Base-by-base conservation (phyloP, 2,113 vertebrate genomes). In the Notiomystis cincta region DNA sequence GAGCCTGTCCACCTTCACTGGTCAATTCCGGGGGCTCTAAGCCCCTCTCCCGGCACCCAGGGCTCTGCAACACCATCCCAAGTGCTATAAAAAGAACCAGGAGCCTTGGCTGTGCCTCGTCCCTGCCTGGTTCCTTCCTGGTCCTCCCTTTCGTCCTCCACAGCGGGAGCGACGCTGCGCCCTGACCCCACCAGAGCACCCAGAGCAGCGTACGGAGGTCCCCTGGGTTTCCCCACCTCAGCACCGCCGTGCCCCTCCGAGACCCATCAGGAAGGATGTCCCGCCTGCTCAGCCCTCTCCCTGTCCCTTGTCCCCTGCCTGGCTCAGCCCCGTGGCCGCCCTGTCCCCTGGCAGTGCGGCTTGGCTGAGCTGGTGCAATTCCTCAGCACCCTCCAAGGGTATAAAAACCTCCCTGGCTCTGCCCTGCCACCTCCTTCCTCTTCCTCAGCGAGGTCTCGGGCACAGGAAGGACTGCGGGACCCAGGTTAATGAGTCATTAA, bases 401-500 rank as follows among this genome's bases (percentile, higher is more conserved):
- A 42, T 62, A 42, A 91, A 88, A 95, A 3, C 45, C 60, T 47
- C 12, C 33, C 31, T 3, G 0, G 2, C 33, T 73, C 56, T 91
- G 16, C 56, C 31, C 72, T 33, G 18, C 2, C 7, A 25, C 64
- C 65, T 88, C 82, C 75, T 27, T 90, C 82, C 18, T 81, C 79
- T 70, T 90, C 89, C 71, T 86, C 76, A 31, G 30, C 0, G 1
- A 83, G 47, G 47, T 86, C 42, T 31, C 5, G 65, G 67, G 45
- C 62, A 35, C 45, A 7, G 56, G 22, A 75, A 50, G 0, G 25
- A 54, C 60, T 31, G 51, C 4, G 13, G 85, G 79, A 85, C 92
- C 71, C 76, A 83, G 90, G 93, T 95, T 95, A 97, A 97, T 51
- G 95, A 95, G 89, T 93, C 95, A 93, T 94, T 95, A 95, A 87